Conservation (phyloP, 2,797 vertebrate genomes). For the Gorsachius magnificus region DNA sequence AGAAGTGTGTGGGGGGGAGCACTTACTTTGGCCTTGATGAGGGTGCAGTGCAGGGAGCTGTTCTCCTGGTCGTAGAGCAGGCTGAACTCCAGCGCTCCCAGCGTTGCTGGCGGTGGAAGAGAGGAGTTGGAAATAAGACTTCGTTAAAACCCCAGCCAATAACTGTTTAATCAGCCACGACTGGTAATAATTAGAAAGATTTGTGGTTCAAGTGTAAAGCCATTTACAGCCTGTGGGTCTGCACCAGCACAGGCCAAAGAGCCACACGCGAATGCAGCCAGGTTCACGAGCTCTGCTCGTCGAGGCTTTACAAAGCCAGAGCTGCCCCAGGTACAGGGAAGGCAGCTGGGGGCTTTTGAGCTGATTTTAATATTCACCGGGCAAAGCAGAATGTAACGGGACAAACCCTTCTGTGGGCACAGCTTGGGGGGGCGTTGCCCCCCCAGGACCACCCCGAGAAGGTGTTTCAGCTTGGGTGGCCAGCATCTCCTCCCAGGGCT, state of each 20-base stretch:
- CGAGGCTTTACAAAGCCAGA: not conserved
- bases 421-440: not conserved
- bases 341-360: not conserved
- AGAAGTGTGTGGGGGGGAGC: not conserved
- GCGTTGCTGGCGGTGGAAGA: conserved; percentile 79
- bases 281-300: not conserved
- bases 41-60: conserved; percentile 85
- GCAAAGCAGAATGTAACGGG: accelerated
- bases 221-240: not conserved
- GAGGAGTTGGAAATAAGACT: not conserved
- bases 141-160: not conserved
- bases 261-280: accelerated
- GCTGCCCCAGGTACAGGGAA: not conserved
- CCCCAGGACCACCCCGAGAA: not conserved
- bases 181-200: conserved; percentile 4
- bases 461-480: not conserved
- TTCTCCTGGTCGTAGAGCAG: conserved; percentile 88
- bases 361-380: accelerated
- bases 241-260: not conserved
- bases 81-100: conserved; percentile 93
- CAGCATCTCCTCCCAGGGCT: not conserved
- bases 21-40: conserved; percentile 91
- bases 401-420: not conserved
- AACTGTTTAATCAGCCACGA: not conserved
- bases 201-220: not conserved